Evolutionary conservation across 2,113 vertebrate species (phyloP).

Genomic region (Nymphicus hollandicus): DNA sequence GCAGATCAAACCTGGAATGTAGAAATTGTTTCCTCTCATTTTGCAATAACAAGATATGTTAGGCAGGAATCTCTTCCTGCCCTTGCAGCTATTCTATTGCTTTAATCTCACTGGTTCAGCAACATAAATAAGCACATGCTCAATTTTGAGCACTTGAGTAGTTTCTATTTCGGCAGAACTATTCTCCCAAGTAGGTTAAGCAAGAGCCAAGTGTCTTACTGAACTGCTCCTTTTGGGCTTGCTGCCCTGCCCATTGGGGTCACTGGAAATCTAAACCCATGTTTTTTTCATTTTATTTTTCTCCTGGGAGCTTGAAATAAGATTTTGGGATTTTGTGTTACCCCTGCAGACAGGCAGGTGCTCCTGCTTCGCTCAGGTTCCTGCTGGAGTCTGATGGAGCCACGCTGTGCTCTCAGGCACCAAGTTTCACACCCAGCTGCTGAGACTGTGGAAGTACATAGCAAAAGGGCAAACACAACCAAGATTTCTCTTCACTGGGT

Average conservation of each 20-base stretch:
- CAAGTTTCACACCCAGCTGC: not conserved
- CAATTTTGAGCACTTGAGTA: not conserved
- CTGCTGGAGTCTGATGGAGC: accelerated
- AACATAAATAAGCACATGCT: not conserved
- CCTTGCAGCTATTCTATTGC: not conserved
- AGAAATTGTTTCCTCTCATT: not conserved
- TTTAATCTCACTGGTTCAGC: not conserved
- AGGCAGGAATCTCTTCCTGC: not conserved
- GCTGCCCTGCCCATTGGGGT: not conserved
- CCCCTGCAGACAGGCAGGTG: not conserved
- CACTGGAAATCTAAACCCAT: not conserved
- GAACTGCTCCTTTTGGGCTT: not conserved
- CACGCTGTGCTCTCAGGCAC: accelerated
- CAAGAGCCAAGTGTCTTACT: not conserved
- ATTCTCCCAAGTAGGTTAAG: not conserved
- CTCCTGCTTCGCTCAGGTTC: not conserved
- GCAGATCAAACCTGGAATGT: not conserved
- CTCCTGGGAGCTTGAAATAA: not conserved
- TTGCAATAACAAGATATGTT: not conserved
- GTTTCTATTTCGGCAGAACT: not conserved
- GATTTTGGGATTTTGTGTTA: not conserved
- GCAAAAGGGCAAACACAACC: not conserved
- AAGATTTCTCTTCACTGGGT: not conserved
- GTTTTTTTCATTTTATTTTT: not conserved
- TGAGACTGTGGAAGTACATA: not conserved